Conservation (phyloP, 2,113 vertebrate genomes). For the Pteropus alecto region DNA sequence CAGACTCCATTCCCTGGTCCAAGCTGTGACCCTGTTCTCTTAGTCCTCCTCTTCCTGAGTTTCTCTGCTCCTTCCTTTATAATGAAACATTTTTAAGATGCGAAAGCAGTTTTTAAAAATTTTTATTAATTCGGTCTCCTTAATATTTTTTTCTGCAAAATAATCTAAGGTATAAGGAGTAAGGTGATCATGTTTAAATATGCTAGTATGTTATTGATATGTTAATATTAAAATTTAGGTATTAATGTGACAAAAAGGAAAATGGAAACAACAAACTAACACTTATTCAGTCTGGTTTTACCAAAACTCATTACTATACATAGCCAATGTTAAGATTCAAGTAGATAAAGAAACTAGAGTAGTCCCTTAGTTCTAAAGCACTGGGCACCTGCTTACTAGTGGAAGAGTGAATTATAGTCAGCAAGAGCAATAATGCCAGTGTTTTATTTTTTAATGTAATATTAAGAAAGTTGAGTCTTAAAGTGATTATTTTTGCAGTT, state of each 20-base stretch:
- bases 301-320: background rate
- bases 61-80: background rate
- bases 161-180: background rate
- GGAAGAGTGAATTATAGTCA: background rate
- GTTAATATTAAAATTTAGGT: slow-evolving; percentile 5
- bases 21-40: background rate
- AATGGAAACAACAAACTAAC: background rate
- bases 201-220: background rate
- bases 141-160: background rate
- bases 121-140: background rate
- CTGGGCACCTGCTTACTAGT: background rate
- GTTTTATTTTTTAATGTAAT: background rate
- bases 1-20: background rate
- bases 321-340: background rate
- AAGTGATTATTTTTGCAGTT: background rate
- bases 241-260: background rate
- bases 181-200: background rate
- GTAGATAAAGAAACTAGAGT: background rate
- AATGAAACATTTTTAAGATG: background rate
- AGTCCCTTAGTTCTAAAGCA: background rate
- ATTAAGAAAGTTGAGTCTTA: background rate
- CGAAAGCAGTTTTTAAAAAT: background rate
- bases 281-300: background rate
- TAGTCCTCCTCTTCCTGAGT: background rate
- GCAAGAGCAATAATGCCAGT: background rate